Conservation (phyloP, 2,888 invertebrate genomes). For the Eugnorisma glareosa region DNA sequence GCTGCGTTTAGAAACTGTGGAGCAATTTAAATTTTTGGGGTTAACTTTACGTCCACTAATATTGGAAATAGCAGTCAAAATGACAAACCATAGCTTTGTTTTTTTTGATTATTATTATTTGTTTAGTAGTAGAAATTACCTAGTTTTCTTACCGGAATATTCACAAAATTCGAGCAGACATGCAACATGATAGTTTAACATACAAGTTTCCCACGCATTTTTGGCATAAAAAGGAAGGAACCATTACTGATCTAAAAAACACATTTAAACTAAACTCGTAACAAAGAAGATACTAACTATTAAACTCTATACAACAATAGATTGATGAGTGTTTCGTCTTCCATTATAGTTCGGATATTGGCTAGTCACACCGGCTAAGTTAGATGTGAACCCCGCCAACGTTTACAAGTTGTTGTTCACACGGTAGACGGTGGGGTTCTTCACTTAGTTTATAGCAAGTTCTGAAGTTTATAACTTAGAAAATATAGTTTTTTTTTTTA, state of each 20-base stretch:
- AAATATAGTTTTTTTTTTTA: background rate
- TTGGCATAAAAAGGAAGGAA: background rate
- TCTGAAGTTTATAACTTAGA: constrained; percentile 1
- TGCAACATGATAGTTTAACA: too few relatives aligned
- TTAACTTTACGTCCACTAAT: too few relatives aligned
- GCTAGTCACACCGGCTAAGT: constrained; percentile 46
- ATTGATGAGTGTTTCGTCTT: constrained; percentile 56
- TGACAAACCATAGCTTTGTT: too few relatives aligned
- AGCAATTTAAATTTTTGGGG: too few relatives aligned
- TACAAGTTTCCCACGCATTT: too few relatives aligned
- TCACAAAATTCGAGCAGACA: too few relatives aligned
- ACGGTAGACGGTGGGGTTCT: background rate
- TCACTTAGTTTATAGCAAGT: constrained; percentile 18
- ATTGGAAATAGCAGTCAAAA: too few relatives aligned
- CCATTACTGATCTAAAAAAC: background rate
- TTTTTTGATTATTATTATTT: too few relatives aligned
- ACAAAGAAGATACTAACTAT: background rate
- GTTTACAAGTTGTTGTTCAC: constrained; percentile 27
- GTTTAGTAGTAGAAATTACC: too few relatives aligned
- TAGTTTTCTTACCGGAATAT: too few relatives aligned
- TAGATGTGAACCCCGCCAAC: constrained; percentile 45
- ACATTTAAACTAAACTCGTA: background rate
- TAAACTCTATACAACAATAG: constrained; percentile 13
- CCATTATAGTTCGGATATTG: constrained; percentile 64
- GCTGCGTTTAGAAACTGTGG: too few relatives aligned